Conservation (phyloP, 2,113 vertebrate species). For the Anguilla rostrata region DNA sequence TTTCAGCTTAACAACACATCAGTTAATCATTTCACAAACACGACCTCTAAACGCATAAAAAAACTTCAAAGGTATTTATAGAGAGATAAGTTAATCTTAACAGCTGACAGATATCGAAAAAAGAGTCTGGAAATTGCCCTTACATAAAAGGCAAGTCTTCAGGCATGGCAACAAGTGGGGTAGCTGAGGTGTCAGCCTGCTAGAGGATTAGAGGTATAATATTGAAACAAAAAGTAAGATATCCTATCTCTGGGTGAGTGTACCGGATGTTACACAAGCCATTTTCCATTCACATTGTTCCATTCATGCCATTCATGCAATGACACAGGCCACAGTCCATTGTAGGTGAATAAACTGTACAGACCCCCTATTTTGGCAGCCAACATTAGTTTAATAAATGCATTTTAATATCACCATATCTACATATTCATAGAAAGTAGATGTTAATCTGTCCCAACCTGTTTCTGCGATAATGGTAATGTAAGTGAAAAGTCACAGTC, state of each 20-base stretch:
- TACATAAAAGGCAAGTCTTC: constrained; percentile 23
- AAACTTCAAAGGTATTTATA: constrained; percentile 46
- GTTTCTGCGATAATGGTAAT: too few species aligned
- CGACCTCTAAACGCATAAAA: constrained; percentile 42
- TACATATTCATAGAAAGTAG: too few species aligned
- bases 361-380: not conserved
- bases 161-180: constrained; percentile 5
- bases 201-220: constrained; percentile 19
- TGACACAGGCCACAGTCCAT: not conserved
- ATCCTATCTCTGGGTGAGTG: not conserved
- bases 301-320: not conserved
- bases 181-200: constrained; percentile 2
- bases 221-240: constrained; percentile 46
- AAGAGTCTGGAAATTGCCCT: constrained; percentile 24
- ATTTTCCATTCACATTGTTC: not conserved
- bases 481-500: too few species aligned
- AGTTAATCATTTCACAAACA: constrained; percentile 53
- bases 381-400: not conserved
- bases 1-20: constrained; percentile 35
- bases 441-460: too few species aligned
- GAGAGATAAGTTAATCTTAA: constrained; percentile 53
- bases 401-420: not conserved
- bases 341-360: not conserved
- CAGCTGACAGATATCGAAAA: constrained; percentile 41
- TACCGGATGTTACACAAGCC: not conserved